Base-by-base conservation (phyloP, 2,797 vertebrate genomes). In the Miichthys miiuy region DNA sequence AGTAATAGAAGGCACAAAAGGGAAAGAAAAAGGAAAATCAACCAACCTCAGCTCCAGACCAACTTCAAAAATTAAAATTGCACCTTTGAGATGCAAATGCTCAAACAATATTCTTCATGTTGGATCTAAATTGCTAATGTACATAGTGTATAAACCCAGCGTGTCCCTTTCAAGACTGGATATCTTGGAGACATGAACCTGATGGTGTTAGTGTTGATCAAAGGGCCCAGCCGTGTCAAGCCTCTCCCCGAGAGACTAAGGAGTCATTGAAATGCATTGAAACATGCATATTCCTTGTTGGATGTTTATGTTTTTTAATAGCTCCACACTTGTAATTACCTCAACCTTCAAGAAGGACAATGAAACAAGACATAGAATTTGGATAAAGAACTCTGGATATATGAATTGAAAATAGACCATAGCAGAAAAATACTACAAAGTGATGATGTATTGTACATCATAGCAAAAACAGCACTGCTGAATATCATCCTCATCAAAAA, bases 121-220 rank as follows among this genome's bases (percentile, higher is more conserved):
- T 77, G 77, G 83, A 96, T 95, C 91, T 96, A 94, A 94, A 95
- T 96, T 95, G 93, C 93, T 93, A 95, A 95, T 96, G 87, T 92
- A 89, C 91, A 86, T 89, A 85, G 83, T 87, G 89, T 89, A 89
- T 86, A 82, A 85, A 88, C 83, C 67, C 73, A 81, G 84, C 82
- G 75, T 89, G 83, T 89, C 88, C 88, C 91, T 94, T 95, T 95
- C 88, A 94, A 91, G 89, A 77, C 77, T 71, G 79, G 72, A 87
- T 91, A 83, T 93, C 91, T 92, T 80, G 72, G 72, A 93, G 89
- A 94, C 91, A 92, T 84, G 87, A 88, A 93, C 85, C 91, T 92
- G 93, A 93, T 94, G 91, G 84, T 78, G 84, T 78, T 87, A 76
- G 86, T 82, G 87, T 81, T 93, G 93, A 95, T 95, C 94, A 95